Conservation (phyloP, 2,113 vertebrate genomes). For the Xenotilapia flavipinnis region DNA sequence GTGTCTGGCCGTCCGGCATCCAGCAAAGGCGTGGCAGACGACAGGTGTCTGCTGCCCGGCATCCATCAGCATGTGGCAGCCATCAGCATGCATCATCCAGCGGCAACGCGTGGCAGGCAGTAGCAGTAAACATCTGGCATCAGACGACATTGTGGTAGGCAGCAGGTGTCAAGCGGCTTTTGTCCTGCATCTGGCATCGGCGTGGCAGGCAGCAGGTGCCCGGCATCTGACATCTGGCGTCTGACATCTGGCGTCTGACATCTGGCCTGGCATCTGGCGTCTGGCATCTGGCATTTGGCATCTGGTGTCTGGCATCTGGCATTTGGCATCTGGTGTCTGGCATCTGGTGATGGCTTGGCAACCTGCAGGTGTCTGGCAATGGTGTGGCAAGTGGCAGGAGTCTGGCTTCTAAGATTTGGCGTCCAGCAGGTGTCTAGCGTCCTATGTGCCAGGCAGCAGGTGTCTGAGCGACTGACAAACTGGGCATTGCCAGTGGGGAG, state of each 20-base stretch:
- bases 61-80: not conserved
- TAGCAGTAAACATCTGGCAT: not conserved
- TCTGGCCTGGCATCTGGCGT: rapidly evolving
- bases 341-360: not conserved
- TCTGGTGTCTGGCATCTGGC: rapidly evolving
- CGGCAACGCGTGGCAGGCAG: rapidly evolving
- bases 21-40: not conserved
- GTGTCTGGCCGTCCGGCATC: not conserved
- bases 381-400: not conserved
- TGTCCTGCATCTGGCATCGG: rapidly evolving
- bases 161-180: not conserved
- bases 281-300: rapidly evolving
- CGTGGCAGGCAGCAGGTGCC: not conserved
- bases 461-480: not conserved
- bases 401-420: not conserved
- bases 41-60: not conserved
- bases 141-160: not conserved
- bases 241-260: not conserved
- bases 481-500: not conserved
- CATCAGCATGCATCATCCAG: not conserved
- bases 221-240: rapidly evolving
- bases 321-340: rapidly evolving
- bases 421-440: rapidly evolving
- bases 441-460: not conserved
- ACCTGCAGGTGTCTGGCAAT: not conserved